Percentiles rank a stretch among this genome's conserved stretches.
These are phyloP conservation scores for Habroteleia sp. DNA, from an alignment of 2,888 invertebrate species.

Conservation along the genomic window DNA sequence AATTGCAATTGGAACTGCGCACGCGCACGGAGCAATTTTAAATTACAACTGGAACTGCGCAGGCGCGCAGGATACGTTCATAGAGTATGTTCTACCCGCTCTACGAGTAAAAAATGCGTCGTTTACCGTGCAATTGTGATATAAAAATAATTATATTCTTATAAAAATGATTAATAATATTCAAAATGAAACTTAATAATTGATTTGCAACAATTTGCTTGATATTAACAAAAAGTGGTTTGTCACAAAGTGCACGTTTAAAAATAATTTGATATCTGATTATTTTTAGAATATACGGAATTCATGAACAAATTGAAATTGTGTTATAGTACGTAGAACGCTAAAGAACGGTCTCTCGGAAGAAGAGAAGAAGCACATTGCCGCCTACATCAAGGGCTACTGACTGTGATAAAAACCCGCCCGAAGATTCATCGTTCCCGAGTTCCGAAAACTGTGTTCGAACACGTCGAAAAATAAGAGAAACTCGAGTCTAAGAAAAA, in stretches of 20 bases:
- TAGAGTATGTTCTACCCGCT: too few species aligned
- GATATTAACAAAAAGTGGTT: conserved; percentile 1
- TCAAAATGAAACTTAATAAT: too few species aligned
- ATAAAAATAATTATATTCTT: too few species aligned
- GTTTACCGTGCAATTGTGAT: too few species aligned
- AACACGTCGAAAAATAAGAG: conserved; percentile 54
- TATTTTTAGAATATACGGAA: conserved; percentile 5
- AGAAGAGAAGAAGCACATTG: conserved; percentile 90
- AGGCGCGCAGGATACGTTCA: too few species aligned
- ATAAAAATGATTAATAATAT: too few species aligned
- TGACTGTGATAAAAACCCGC: conserved; percentile 80
- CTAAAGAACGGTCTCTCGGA: conserved; percentile 90
- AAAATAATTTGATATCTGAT: neutral
- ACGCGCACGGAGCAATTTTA: too few species aligned
- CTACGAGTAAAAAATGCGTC: too few species aligned
- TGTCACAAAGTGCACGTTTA: conserved; percentile 13
- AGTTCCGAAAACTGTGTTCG: conserved; percentile 59
- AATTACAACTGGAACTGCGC: too few species aligned
- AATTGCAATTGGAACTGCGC: too few species aligned
- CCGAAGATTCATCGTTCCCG: conserved; percentile 68
- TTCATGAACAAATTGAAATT: conserved; percentile 48
- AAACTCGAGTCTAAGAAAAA: conserved; percentile 59
- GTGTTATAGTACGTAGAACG: conserved; percentile 88
- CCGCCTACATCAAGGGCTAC: conserved; percentile 88
- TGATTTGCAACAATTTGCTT: too few species aligned